Percentiles rank a stretch among this genome's conserved stretches.
Conservation (phyloP, 2,113 vertebrate genomes). For the Chamaetylas fuelleborni region DNA sequence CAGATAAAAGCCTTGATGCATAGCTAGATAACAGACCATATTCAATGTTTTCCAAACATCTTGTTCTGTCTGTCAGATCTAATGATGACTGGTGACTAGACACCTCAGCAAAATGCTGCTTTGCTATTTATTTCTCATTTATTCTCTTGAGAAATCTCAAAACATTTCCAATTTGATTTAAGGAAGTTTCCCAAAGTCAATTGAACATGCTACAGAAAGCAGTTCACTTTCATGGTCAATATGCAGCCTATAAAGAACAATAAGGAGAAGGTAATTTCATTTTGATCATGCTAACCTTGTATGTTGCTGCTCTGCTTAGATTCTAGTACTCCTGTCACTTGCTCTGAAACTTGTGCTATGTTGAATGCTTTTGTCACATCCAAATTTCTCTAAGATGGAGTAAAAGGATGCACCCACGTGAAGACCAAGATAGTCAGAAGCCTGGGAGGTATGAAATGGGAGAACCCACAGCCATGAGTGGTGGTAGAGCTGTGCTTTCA, state of each 20-base stretch:
- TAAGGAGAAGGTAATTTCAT: conserved; percentile 69
- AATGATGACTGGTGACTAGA: conserved; percentile 72
- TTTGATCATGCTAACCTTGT: conserved; percentile 48
- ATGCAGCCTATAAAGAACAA: conserved; percentile 60
- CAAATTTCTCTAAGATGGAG: background rate
- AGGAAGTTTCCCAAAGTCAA: conserved; percentile 63
- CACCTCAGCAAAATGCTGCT: conserved; percentile 33
- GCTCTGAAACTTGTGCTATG: background rate
- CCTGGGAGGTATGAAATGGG: background rate
- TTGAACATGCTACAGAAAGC: conserved; percentile 53
- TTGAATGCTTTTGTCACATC: background rate
- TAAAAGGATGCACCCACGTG: background rate
- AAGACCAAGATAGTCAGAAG: background rate
- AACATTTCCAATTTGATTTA: conserved; percentile 72
- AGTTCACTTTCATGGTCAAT: conserved; percentile 71
- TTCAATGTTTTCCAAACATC: conserved; percentile 68
- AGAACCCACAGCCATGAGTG: fast-evolving
- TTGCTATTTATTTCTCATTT: conserved; percentile 72
- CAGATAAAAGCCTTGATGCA: conserved; percentile 51
- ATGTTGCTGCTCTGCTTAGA: conserved; percentile 41
- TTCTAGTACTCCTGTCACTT: conserved; percentile 39
- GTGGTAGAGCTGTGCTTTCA: background rate
- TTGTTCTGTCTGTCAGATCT: conserved; percentile 71
- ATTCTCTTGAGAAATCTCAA: conserved; percentile 56
- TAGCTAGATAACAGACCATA: conserved; percentile 32